Evolutionary conservation across 1,140 invertebrate genomes (phyloP).

Genomic region (Leptonema lineaticorne): DNA sequence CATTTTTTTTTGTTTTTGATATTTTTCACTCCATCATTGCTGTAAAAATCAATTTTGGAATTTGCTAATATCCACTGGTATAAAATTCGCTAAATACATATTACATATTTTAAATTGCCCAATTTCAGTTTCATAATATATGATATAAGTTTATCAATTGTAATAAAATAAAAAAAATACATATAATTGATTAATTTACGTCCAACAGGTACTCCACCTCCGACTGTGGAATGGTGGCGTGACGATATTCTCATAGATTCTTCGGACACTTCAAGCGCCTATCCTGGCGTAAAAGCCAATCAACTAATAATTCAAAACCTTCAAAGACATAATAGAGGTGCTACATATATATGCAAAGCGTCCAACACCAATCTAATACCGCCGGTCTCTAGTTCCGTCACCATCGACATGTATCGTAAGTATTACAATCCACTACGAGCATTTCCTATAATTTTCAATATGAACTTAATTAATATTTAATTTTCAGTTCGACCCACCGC

Average conservation of each 20-base stretch:
- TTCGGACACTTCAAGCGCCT: slow-evolving; percentile 24
- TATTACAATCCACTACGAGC: background rate
- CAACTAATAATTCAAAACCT: slow-evolving; percentile 30
- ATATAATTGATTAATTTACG: background rate
- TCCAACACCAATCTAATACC: slow-evolving; percentile 29
- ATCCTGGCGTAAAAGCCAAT: slow-evolving; percentile 27
- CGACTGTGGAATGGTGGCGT: slow-evolving; percentile 34
- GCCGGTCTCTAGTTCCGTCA: slow-evolving; percentile 22
- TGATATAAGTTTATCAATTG: no score
- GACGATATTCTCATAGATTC: slow-evolving; percentile 29
- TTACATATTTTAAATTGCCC: no score
- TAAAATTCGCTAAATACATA: no score
- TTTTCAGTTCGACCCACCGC: slow-evolving; percentile 34
- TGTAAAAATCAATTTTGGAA: no score
- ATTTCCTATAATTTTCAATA: background rate
- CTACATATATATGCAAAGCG: slow-evolving; percentile 29
- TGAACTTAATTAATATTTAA: background rate
- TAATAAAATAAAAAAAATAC: no score
- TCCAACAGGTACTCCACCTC: slow-evolving; percentile 22
- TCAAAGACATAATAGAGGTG: slow-evolving; percentile 29
- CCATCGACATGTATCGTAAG: slow-evolving; percentile 39
- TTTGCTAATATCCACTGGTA: no score
- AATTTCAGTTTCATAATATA: no score
- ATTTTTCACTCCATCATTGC: no score
- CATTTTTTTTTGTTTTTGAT: no score